These are phyloP conservation scores for Calliopum simillimum DNA, from an alignment of 2,888 invertebrate genomes.

Conservation along the genomic window DNA sequence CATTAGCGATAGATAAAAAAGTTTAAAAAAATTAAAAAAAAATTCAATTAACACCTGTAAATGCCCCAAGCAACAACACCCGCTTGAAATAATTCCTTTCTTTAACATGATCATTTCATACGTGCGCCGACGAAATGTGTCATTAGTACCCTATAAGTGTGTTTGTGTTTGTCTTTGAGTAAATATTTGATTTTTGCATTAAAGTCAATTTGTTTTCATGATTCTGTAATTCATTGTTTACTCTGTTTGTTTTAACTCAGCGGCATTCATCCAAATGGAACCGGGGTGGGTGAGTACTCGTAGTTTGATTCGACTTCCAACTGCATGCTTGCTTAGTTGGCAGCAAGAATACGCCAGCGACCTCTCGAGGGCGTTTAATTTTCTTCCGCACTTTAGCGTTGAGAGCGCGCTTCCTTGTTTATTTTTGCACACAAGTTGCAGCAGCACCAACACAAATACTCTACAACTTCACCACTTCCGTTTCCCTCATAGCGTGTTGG, in stretches of 20 bases:
- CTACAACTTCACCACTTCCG: neutral
- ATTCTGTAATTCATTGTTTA: conserved; percentile 68
- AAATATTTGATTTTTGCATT: conserved; percentile 68
- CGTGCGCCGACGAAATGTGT: conserved; percentile 30
- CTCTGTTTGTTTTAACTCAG: conserved; percentile 35
- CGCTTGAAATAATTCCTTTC: neutral
- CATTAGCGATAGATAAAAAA: no score
- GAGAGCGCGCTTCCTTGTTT: neutral
- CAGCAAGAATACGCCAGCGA: neutral
- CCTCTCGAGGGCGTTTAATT: conserved; percentile 30
- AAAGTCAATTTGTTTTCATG: conserved; percentile 68
- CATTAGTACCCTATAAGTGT: neutral
- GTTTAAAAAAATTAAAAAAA: no score
- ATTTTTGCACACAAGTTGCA: neutral
- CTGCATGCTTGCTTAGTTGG: neutral
- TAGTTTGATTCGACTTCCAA: neutral
- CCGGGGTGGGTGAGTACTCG: neutral
- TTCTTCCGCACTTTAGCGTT: conserved; percentile 26
- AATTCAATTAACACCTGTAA: no score
- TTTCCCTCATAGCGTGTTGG: neutral
- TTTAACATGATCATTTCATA: neutral
- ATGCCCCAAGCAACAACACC: no score
- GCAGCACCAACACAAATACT: neutral
- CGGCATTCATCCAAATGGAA: neutral
- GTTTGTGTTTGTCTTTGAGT: conserved; percentile 52